phyloP scores from a whole-genome alignment of 2,888 invertebrate genomes.

The Marasmarcha lunaedactyla region DNA sequence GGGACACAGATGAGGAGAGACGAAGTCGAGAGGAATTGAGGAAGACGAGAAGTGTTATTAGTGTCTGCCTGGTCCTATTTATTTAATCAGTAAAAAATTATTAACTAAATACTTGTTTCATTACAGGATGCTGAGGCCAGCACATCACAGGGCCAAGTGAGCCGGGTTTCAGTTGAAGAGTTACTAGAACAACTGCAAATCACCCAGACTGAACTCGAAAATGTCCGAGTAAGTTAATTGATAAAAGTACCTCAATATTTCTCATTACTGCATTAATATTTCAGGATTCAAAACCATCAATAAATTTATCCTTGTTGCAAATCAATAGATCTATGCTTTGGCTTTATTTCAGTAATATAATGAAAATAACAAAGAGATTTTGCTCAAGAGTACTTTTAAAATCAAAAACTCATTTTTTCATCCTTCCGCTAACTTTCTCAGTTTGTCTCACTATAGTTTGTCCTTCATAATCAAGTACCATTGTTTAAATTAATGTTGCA shows the following conservation, averaged over 20 bases:
- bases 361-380: too few species aligned
- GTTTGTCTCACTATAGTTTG: too few species aligned
- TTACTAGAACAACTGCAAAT: conserved; percentile 85
- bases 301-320: conserved; percentile 1
- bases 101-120: too few species aligned
- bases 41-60: too few species aligned
- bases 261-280: too few species aligned
- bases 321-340: conserved; percentile 3
- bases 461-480: conserved; percentile 7
- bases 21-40: conserved; percentile 75
- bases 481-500: conserved; percentile 23
- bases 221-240: conserved; percentile 78
- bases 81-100: too few species aligned
- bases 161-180: conserved; percentile 83
- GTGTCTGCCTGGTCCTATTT: too few species aligned
- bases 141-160: conserved; percentile 67
- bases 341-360: too few species aligned
- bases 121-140: conserved; percentile 49
- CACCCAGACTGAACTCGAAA: conserved; percentile 88
- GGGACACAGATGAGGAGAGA: conserved; percentile 74
- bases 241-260: too few species aligned
- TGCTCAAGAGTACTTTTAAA: too few species aligned
- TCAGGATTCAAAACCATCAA: neutral
- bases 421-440: too few species aligned
- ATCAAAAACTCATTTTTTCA: too few species aligned